These are phyloP conservation scores for Setipinna tenuifilis DNA, from an alignment of 2,797 vertebrate species.

Conservation along the genomic window DNA sequence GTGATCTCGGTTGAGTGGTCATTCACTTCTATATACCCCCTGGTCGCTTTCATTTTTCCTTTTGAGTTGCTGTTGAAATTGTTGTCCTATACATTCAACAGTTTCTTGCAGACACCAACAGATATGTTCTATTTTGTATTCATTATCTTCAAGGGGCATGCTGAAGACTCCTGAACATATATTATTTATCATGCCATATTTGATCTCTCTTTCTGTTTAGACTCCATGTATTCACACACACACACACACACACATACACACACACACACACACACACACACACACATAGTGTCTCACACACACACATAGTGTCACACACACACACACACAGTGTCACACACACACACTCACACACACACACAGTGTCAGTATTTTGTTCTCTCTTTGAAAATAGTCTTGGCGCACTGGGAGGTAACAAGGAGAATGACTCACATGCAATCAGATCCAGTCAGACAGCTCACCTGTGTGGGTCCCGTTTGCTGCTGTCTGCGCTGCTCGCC, in stretches of 20 bases:
- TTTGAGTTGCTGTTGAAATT: background rate
- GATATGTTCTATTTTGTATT: constrained; percentile 42
- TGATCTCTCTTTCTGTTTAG: constrained; percentile 33
- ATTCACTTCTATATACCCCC: constrained; percentile 22
- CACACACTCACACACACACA: too few relatives aligned
- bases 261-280: too few relatives aligned
- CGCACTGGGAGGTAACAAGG: constrained; percentile 40
- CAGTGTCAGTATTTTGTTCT: constrained; percentile 31
- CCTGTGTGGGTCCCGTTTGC: constrained; percentile 12
- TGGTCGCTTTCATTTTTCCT: background rate
- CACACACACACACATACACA: constrained; percentile 12
- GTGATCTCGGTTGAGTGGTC: constrained; percentile 5
- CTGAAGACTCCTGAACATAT: constrained; percentile 34
- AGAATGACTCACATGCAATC: constrained; percentile 16
- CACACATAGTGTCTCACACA: too few relatives aligned
- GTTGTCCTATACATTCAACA: background rate
- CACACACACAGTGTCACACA: too few relatives aligned
- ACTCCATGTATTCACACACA: constrained; percentile 10
- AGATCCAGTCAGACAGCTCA: constrained; percentile 32
- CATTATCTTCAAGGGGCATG: constrained; percentile 38
- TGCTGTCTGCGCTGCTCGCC: background rate
- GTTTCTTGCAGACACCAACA: constrained; percentile 3
- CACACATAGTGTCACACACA: too few relatives aligned
- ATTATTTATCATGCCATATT: constrained; percentile 50
- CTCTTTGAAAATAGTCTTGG: constrained; percentile 36